Conservation (phyloP, 2,888 invertebrate genomes). For the Colletes collaris region DNA sequence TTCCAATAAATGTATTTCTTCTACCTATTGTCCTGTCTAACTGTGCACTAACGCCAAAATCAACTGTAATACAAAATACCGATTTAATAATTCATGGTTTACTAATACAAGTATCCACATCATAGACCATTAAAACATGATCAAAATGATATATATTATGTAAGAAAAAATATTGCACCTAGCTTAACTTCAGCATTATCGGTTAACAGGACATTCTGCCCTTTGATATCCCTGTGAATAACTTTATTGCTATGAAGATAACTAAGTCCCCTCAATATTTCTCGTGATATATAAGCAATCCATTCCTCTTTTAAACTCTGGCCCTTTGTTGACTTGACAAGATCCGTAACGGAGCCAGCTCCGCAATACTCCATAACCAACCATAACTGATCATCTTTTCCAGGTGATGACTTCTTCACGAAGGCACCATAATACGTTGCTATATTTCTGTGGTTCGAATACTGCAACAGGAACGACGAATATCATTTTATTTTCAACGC, state of each 20-base stretch:
- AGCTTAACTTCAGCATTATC: constrained; percentile 99
- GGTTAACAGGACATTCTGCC: constrained; percentile 99
- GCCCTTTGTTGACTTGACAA: constrained; percentile 99
- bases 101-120: no score
- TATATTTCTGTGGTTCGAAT: constrained; percentile 99
- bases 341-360: constrained; percentile 98
- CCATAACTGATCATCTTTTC: constrained; percentile 99
- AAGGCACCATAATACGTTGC: constrained; percentile 99
- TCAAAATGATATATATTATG: neutral
- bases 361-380: constrained; percentile 99
- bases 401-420: constrained; percentile 99
- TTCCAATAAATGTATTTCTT: constrained; percentile 99
- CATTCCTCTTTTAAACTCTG: constrained; percentile 99
- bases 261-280: constrained; percentile 96
- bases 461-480: constrained; percentile 84
- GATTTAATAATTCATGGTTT: neutral
- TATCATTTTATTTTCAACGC: neutral
- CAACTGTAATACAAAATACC: constrained; percentile 87
- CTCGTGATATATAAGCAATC: constrained; percentile 99
- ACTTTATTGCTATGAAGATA: constrained; percentile 99
- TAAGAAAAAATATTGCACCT: constrained; percentile 84
- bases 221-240: constrained; percentile 99
- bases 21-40: constrained; percentile 99
- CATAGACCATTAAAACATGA: neutral
- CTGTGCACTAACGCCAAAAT: constrained; percentile 99